phyloP scores from a whole-genome alignment of 2,113 vertebrate species.

The Myanophis thanlyinensis region DNA sequence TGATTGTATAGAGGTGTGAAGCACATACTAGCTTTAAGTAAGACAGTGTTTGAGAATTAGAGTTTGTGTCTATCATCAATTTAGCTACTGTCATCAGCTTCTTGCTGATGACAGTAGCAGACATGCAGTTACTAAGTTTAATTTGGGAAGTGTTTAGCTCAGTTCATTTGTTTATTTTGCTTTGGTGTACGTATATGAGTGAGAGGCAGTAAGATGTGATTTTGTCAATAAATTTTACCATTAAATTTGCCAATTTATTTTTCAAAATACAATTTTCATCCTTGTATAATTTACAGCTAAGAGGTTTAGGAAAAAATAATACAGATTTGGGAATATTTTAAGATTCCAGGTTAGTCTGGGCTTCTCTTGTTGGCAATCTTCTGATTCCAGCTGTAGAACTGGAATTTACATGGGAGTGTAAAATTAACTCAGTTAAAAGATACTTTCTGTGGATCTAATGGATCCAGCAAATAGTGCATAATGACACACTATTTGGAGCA shows the following conservation, averaged over 20 bases:
- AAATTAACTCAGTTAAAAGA: not conserved
- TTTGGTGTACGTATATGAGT: not conserved
- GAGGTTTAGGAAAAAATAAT: not conserved
- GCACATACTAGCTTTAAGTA: slow-evolving; percentile 1
- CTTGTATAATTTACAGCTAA: not conserved
- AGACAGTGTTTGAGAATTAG: slow-evolving; percentile 33
- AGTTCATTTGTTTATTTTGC: slow-evolving; percentile 55
- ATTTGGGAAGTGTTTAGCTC: slow-evolving; percentile 48
- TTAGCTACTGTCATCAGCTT: slow-evolving; percentile 50
- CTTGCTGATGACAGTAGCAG: slow-evolving; percentile 45
- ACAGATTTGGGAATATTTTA: not conserved
- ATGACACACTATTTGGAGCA: not conserved
- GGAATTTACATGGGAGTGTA: not conserved
- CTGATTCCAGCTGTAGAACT: not conserved
- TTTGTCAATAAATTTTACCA: not conserved
- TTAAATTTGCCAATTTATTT: not conserved
- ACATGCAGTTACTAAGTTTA: slow-evolving; percentile 65
- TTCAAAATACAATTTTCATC: slow-evolving; percentile 2
- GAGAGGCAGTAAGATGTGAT: slow-evolving; percentile 30
- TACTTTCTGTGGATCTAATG: not conserved
- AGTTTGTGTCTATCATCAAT: slow-evolving; percentile 33
- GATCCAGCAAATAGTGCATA: too few relatives aligned
- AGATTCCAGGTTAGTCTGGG: not conserved
- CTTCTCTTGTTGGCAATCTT: not conserved
- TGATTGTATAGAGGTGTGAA: slow-evolving; percentile 4